Evolutionary conservation across 1,140 invertebrate species (phyloP), one percentile per base, ranked within the genome.

Genomic region (Formica selysi): DNA sequence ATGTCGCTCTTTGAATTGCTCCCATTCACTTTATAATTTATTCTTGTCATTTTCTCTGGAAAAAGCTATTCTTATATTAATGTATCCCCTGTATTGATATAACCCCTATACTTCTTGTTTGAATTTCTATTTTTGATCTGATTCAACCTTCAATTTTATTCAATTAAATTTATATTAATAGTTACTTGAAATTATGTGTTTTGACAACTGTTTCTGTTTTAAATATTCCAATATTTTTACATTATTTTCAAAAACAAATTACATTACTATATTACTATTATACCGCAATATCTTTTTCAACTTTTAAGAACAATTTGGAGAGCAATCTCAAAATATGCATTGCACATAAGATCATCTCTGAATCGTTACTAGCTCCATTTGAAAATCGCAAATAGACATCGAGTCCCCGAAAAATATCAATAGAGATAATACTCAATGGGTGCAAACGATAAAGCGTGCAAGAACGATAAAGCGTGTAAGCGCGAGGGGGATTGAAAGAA

Each of bases 391-490:
- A n/a, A 13, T 29, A 32, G 16, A 80, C n/a, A 51, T 57, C 19
- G 38, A 3, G 41, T 36, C 32, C n/a, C 7, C 11, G 29, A 11
- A 51, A 19, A 38, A 29, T 22, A 68, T 80, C 64, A 54, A 36
- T 22, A 10, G 32, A 80, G 76, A 79, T 80, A 80, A 70, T 80
- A 54, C 32, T 38, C n/a, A 44, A 54, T 8, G 65, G 44, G 76
- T 26, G 76, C 65, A 44, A 70, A 80, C 64, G 64, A 70, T 79
- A 79, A 62, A 79, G 62, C 61, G 59, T 78, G 41, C 64, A 54
- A 70, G 48, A 51, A 11, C 76, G 76, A 11, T 13, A n/a, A 22
- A 22, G 22, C 22, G 22, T 22, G 22, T 22, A 22, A 22, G 32
- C 44, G 38, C 32, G 19, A 74, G 54, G 59, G 54, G 38, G 32